phyloP scores from a whole-genome alignment of 2,888 invertebrate species.

The Leptinotarsa peninsularis region DNA sequence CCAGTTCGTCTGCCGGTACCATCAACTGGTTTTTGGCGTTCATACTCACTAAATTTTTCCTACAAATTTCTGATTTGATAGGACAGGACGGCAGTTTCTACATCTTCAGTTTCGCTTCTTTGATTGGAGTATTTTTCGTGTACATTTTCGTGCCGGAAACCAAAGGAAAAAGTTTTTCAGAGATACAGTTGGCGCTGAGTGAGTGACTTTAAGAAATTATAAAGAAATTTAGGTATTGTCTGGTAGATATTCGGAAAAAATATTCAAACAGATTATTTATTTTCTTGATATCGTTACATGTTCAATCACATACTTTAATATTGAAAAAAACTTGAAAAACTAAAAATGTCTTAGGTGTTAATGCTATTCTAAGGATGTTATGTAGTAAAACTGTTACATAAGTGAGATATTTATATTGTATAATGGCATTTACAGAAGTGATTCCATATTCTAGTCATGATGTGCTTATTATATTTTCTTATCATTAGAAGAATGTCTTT shows the following conservation, averaged over 20 bases:
- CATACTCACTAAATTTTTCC: constrained; percentile 81
- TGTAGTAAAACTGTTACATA: no score
- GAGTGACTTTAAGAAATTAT: neutral
- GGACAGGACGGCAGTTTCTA: constrained; percentile 79
- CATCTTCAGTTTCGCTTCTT: constrained; percentile 77
- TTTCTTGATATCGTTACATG: no score
- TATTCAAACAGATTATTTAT: neutral
- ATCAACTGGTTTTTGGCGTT: constrained; percentile 87
- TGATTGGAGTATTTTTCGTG: constrained; percentile 74
- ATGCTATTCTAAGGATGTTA: no score
- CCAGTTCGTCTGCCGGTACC: constrained; percentile 82
- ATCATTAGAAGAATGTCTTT: constrained; percentile 66
- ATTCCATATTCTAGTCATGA: constrained; percentile 79
- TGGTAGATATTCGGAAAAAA: neutral
- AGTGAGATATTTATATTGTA: constrained; percentile 71
- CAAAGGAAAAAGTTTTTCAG: constrained; percentile 58
- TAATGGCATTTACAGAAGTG: constrained; percentile 80
- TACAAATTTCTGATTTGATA: constrained; percentile 69
- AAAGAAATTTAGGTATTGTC: no score
- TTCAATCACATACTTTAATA: neutral
- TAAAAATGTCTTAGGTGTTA: no score
- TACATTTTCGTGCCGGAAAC: constrained; percentile 60
- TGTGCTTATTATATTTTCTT: constrained; percentile 81
- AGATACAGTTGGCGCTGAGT: constrained; percentile 55
- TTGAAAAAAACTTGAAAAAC: no score